These are phyloP conservation scores for Adrianichthys oophorus DNA, from an alignment of 2,797 vertebrate genomes.

Conservation along the genomic window DNA sequence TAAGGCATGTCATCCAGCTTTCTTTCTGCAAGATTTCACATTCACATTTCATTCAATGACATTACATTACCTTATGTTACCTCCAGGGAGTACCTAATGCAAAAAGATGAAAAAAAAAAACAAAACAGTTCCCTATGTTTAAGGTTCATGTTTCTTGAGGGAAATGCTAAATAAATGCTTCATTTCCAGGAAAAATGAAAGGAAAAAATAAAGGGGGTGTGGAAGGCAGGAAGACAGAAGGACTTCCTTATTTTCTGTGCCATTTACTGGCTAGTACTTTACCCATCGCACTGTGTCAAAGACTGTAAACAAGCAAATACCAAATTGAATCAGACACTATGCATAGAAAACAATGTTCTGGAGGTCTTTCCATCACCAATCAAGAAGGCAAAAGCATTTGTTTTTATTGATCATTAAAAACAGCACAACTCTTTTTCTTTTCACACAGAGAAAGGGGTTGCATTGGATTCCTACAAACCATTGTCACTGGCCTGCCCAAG, in stretches of 20 bases:
- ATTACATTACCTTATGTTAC: slow-evolving; percentile 87
- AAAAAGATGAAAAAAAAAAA: slow-evolving; percentile 56
- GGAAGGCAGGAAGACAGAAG: slow-evolving; percentile 53
- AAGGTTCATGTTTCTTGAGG: slow-evolving; percentile 89
- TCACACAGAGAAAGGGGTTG: slow-evolving; percentile 29
- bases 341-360: slow-evolving; percentile 30
- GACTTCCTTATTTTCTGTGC: slow-evolving; percentile 77
- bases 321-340: slow-evolving; percentile 69
- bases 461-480: slow-evolving; percentile 65
- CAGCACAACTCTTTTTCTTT: slow-evolving; percentile 51
- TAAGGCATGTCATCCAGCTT: slow-evolving; percentile 95
- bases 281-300: slow-evolving; percentile 83
- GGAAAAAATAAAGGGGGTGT: slow-evolving; percentile 9
- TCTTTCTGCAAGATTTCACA: slow-evolving; percentile 99
- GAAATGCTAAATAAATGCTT: slow-evolving; percentile 85
- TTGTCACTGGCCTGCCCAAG: slow-evolving; percentile 64
- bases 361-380: slow-evolving; percentile 38
- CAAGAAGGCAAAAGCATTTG: slow-evolving; percentile 69
- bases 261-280: slow-evolving; percentile 79
- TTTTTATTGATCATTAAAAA: slow-evolving; percentile 76
- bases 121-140: slow-evolving; percentile 91
- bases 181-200: slow-evolving; percentile 42
- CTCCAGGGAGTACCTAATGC: slow-evolving; percentile 95
- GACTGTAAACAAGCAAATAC: slow-evolving; percentile 85
- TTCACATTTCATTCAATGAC: slow-evolving; percentile 94